These are phyloP conservation scores for Parambassis ranga DNA, from an alignment of 2,797 vertebrate genomes.

Conservation along the genomic window DNA sequence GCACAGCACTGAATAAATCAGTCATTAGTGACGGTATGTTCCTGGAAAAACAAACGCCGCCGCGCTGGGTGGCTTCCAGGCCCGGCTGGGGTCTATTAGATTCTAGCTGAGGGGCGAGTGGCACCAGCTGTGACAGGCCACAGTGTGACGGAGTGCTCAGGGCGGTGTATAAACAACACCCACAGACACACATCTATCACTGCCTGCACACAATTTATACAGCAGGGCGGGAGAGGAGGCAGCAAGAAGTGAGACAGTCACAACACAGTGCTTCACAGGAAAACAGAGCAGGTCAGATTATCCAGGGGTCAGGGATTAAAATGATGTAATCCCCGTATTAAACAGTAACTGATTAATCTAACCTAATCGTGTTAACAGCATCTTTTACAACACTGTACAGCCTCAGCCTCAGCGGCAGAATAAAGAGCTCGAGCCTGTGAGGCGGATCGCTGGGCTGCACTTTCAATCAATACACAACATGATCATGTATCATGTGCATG, in stretches of 20 bases:
- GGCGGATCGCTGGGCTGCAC: background rate
- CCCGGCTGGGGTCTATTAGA: constrained; percentile 23
- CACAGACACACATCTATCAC: constrained; percentile 29
- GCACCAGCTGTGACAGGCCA: constrained; percentile 57
- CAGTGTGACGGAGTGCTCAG: constrained; percentile 27
- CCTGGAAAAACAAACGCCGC: constrained; percentile 34
- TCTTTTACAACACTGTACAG: background rate
- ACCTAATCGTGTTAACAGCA: background rate
- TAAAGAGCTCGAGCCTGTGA: rapidly evolving
- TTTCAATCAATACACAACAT: constrained; percentile 18
- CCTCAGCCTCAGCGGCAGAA: background rate
- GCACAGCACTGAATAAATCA: constrained; percentile 23
- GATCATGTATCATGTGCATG: background rate
- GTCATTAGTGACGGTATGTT: constrained; percentile 58
- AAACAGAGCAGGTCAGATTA: background rate
- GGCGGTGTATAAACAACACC: constrained; percentile 10
- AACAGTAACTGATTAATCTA: background rate
- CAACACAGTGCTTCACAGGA: background rate
- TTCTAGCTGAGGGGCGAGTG: constrained; percentile 28
- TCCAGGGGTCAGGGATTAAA: background rate
- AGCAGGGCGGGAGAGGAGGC: background rate
- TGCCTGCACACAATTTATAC: background rate
- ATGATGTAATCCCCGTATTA: background rate
- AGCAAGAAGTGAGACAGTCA: background rate
- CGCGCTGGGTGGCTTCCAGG: constrained; percentile 9